Evolutionary conservation across 2,888 invertebrate genomes (phyloP), one percentile per base, ranked within the genome.

Genomic region (Tenthredo amoena): DNA sequence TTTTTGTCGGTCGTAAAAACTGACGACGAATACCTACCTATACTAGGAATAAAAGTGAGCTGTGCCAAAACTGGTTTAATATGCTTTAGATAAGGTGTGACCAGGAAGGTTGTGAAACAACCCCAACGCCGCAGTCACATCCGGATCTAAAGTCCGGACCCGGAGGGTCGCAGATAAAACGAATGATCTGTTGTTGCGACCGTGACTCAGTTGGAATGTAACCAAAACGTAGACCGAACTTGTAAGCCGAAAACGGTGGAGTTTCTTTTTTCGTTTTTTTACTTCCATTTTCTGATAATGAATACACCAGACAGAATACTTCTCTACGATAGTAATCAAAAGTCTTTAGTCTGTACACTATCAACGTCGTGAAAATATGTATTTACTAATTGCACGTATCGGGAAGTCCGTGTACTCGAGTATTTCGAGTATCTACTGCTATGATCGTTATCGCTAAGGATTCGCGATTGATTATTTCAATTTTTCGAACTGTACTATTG

Each of bases 91-190:
- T 81, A 81, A 81, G 81, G 81, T 62, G 81, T 81, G 81, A 62
- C 81, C 81, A 34, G 40, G 40, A 81, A 62, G 40, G n/a, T 40
- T 81, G 81, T 12, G 62, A 37, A 58, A 62, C 34, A 58, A 81
- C 81, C 77, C 77, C 55, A 77, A 81, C 81, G n/a, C 21, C 37
- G 37, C 21, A 26, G 58, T 37, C 40, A 58, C 81, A 40, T 62
- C 81, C 62, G 62, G 50, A 40, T 81, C 50, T 81, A 40, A 81
- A 81, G 62, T 81, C 81, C 81, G 81, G 62, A 81, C 58, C 58
- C 81, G 62, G 62, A 62, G 81, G 81, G 58, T 7, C n/a, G 81
- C n/a, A 81, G 81, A 81, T 81, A 81, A 81, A 81, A 81, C 62
- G 81, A 81, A 81, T 81, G 40, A 81, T 81, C 40, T 81, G 58